Evolutionary conservation across 2,888 invertebrate species (phyloP), one percentile per base, ranked within the genome.

Genomic region (Erebia aethiops): DNA sequence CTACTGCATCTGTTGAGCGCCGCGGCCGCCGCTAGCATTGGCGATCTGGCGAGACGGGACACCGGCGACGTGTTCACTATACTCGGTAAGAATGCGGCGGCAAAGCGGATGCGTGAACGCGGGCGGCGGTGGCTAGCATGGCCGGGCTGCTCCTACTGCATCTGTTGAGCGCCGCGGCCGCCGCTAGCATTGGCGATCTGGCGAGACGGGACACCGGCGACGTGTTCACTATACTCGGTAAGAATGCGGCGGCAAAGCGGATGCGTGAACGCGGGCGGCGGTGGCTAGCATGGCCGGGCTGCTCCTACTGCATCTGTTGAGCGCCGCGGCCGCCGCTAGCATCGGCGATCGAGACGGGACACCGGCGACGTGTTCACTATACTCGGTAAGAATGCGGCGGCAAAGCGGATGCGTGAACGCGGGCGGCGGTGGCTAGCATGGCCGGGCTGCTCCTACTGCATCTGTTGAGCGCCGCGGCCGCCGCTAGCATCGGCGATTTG

Each of bases 231-330:
- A 80, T 93, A 61, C 81, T 82, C 72, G 62, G 65, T 64, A 58
- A 72, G 72, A 49, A 89, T 88, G 90, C 81, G 81, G 84, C 81
- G 79, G 81, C 78, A 75, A 72, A 82, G 81, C 79, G 78, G 78
- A 77, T 79, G 81, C 77, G 82, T 82, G 79, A 60, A 51, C 56
- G 43, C 16, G 49, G 86, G 85, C 82, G 86, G 88, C 81, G 91
- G 85, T 82, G 90, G 92, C 82, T 89, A 90, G 90, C 85, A 91
- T 91, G 90, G 88, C 87, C 78, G 81, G 83, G 85, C 87, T 90
- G 84, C 86, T 90, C 78, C 78, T 91, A 81, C 80, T 88, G 46
- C 67, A 60, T n/a, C 41, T 67, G 82, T 82, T 83, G 77, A 80
- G 87, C 78, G 86, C 85, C 79, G 83, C 86, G 74, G 84, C 85